Conservation (phyloP, 2,888 invertebrate genomes). For the Amblyjoppa fuscipennis region DNA sequence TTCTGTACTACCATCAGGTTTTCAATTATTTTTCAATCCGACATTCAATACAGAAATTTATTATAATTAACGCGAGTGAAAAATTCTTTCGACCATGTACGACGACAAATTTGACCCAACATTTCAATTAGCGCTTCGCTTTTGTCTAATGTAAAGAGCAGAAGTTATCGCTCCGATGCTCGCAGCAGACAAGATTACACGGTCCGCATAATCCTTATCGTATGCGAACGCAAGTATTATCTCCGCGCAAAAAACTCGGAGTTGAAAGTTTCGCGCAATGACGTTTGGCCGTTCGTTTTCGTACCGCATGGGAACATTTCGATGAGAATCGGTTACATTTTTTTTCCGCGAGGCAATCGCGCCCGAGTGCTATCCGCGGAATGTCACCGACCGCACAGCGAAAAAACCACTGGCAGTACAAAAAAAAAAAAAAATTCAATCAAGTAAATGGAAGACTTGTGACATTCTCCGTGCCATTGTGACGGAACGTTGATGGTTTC, state of each 20-base stretch:
- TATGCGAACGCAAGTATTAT: neutral
- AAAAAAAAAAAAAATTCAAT: slow-evolving; percentile 26
- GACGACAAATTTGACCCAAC: neutral
- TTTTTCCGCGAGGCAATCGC: neutral
- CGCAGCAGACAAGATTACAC: neutral
- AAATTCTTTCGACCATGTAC: neutral
- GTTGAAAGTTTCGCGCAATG: neutral
- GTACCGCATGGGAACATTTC: neutral
- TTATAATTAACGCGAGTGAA: too few species aligned
- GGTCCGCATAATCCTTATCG: too few species aligned
- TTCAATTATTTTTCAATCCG: too few species aligned
- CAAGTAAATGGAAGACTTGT: slow-evolving; percentile 18
- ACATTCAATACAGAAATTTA: too few species aligned
- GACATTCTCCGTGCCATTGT: slow-evolving; percentile 10
- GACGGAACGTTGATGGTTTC: neutral
- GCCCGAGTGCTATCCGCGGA: neutral
- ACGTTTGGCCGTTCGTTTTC: neutral
- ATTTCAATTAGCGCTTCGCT: neutral
- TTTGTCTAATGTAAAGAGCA: neutral
- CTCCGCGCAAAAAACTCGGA: neutral
- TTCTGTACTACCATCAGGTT: too few species aligned
- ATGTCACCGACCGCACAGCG: neutral
- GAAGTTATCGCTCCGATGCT: neutral
- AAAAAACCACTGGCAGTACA: neutral
- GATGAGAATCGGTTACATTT: neutral